Evolutionary conservation across 2,888 invertebrate species (phyloP).

Genomic region (Drosophila kambysellisi): DNA sequence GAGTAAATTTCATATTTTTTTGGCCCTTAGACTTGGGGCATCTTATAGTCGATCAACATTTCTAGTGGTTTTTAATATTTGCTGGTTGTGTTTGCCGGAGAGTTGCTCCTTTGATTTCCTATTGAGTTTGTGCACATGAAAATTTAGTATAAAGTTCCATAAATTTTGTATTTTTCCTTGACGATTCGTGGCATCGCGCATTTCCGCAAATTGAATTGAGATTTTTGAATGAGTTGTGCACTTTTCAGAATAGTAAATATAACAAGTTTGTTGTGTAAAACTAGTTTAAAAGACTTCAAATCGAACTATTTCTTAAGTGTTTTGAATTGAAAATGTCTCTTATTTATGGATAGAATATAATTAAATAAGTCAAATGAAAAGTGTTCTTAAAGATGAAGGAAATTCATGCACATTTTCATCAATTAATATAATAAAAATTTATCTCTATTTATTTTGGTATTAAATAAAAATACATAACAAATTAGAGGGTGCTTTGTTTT

Average conservation of each 20-base stretch:
- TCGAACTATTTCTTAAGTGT: background rate
- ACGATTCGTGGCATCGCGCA: constrained; percentile 30
- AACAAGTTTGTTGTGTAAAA: constrained; percentile 37
- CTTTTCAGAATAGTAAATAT: constrained; percentile 30
- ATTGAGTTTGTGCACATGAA: constrained; percentile 18
- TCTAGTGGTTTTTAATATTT: background rate
- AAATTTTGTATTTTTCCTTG: constrained; percentile 73
- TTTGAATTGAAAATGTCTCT: constrained; percentile 6
- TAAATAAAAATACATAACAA: background rate
- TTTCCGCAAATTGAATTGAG: constrained; percentile 68
- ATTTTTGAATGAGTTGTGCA: constrained; percentile 36
- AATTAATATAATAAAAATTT: background rate
- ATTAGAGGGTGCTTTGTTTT: too few species aligned
- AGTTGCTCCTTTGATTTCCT: constrained; percentile 58
- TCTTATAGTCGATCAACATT: background rate
- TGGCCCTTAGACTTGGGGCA: background rate
- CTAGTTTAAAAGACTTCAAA: constrained; percentile 25
- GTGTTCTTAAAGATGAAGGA: background rate
- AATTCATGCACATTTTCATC: background rate
- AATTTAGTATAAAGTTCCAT: constrained; percentile 65
- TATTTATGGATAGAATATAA: background rate
- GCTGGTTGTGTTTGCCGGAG: constrained; percentile 28
- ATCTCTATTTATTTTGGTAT: background rate
- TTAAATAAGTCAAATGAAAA: background rate
- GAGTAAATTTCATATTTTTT: background rate